Conservation (phyloP, 2,797 vertebrate genomes). For the Mycteria americana region DNA sequence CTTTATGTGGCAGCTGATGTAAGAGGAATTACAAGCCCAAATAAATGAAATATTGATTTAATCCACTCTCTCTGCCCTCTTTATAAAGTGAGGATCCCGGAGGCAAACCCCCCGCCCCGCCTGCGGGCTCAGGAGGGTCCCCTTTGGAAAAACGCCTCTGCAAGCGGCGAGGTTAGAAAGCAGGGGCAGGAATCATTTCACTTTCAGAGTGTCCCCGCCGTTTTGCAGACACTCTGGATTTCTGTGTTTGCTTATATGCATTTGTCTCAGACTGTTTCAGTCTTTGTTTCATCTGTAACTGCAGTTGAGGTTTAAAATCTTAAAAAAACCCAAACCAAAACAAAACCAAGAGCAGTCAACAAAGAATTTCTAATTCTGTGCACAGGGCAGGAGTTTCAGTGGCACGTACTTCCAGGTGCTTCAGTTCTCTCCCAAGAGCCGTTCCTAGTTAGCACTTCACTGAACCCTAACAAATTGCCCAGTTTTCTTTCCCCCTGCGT, state of each 20-base stretch:
- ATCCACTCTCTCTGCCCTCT: constrained; percentile 36
- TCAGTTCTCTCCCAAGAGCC: not conserved
- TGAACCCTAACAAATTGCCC: constrained; percentile 52
- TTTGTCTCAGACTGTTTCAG: not conserved
- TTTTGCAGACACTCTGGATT: not conserved
- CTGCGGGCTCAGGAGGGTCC: not conserved
- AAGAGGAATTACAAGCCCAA: constrained; percentile 63
- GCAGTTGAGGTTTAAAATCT: not conserved
- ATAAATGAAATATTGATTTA: constrained; percentile 60
- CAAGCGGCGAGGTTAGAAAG: not conserved
- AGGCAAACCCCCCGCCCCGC: not conserved
- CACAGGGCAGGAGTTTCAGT: not conserved
- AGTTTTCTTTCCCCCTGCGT: not conserved
- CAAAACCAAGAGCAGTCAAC: not conserved
- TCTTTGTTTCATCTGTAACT: not conserved
- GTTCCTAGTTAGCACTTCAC: constrained; percentile 48
- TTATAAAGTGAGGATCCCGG: not conserved
- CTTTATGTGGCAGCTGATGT: constrained; percentile 57
- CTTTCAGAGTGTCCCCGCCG: not conserved
- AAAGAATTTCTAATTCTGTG: not conserved
- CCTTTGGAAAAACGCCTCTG: not conserved
- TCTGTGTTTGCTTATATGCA: not conserved
- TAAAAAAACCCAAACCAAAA: too few relatives aligned
- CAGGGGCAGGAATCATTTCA: not conserved
- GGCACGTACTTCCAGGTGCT: not conserved